Percentiles rank a stretch among this genome's conserved stretches.
phyloP scores from a whole-genome alignment of 2,113 vertebrate genomes.

The Galbula dea region DNA sequence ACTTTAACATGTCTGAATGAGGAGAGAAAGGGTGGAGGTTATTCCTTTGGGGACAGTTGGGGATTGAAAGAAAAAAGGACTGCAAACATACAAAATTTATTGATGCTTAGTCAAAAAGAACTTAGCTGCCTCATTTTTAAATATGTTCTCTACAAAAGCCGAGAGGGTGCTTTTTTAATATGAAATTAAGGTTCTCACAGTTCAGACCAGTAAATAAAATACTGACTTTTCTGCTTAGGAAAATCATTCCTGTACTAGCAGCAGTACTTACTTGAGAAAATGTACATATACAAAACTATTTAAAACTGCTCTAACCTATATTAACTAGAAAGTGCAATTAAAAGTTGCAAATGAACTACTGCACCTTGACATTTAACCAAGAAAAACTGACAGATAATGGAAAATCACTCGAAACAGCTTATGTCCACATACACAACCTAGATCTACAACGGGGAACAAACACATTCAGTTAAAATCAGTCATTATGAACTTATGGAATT shows the following conservation, averaged over 20 bases:
- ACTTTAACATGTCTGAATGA: constrained; percentile 23
- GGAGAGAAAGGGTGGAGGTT: background rate
- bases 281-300: background rate
- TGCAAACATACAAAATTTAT: constrained; percentile 33
- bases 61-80: background rate
- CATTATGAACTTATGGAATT: constrained; percentile 56
- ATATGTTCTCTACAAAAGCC: constrained; percentile 26
- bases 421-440: constrained; percentile 59
- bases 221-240: constrained; percentile 6
- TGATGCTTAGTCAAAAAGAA: background rate
- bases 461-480: constrained; percentile 51
- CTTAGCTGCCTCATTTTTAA: constrained; percentile 1
- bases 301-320: constrained; percentile 17
- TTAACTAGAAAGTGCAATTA: constrained; percentile 68
- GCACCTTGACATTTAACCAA: constrained; percentile 75
- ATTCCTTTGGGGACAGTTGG: background rate
- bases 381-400: constrained; percentile 71
- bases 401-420: constrained; percentile 62
- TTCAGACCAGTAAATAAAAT: background rate
- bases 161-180: background rate
- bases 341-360: constrained; percentile 75
- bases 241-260: background rate
- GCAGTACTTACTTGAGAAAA: constrained; percentile 6
- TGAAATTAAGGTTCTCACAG: background rate
- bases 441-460: constrained; percentile 52